Base-by-base conservation (phyloP, 2,113 vertebrate genomes). In the Antechinus stuartii region DNA sequence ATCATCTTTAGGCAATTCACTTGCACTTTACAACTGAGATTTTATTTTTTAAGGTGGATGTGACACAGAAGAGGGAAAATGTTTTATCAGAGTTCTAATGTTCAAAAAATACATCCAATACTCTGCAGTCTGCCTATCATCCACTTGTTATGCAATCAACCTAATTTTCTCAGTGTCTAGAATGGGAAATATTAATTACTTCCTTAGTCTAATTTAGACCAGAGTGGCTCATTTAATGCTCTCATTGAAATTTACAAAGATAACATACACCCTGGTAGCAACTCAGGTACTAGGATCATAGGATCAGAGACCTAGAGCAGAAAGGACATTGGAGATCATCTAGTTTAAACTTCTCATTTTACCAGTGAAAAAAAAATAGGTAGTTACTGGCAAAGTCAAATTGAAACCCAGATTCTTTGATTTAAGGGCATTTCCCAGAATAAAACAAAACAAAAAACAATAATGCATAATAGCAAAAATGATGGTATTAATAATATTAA, bases 181-280 rank as follows among this genome's bases (percentile, higher is more conserved):
- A 49, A 12, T 53, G 6, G 25, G 46, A 57, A 14, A 90, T 6
- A 92, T 84, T 84, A 46, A 27, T 52, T 90, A 95, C 93, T 89
- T 57, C 0, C 19, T 76, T 52, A 93, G 35, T 92, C 92, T 95
- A 96, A 96, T 94, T 23, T 91, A 57, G 26, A 10, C 52, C 93
- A 84, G 42, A 84, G n/a, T 84, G 68, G n/a, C 19, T 84, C 68
- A 84, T 42, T 42, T n/a, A 84, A 84, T 84, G 19, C n/a, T 84
- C n/a, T 27, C 55, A 19, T 26, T 93, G 26, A 1, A 94, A 90
- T 91, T 89, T 89, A 12, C 8, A 91, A 91, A 94, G 94, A 91
- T 90, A 94, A 97, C 52, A 84, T 94, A 95, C 90, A 96, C 93
- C 23, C 53, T 94, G 95, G 91, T 26, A 47, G 56, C 26, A 46